These are phyloP conservation scores for Pyrrhosoma nymphula DNA, from an alignment of 2,888 invertebrate genomes.

Conservation along the genomic window DNA sequence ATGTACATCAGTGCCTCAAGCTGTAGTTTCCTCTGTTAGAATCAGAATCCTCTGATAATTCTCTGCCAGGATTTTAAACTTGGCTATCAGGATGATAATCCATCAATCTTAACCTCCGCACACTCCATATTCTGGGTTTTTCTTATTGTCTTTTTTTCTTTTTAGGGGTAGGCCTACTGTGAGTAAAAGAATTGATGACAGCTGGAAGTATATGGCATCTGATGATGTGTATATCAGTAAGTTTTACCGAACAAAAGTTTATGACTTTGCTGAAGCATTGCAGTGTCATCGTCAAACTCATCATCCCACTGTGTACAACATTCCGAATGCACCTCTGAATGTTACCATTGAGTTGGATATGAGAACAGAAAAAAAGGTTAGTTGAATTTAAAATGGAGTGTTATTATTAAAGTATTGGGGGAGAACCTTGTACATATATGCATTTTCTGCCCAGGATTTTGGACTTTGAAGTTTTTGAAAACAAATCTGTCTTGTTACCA, in stretches of 20 bases:
- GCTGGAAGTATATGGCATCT: constrained; percentile 79
- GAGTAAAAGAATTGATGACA: constrained; percentile 80
- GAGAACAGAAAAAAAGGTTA: constrained; percentile 85
- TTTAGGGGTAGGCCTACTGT: constrained; percentile 76
- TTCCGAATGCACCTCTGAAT: constrained; percentile 85
- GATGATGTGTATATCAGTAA: constrained; percentile 84
- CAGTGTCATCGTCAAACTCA: constrained; percentile 89
- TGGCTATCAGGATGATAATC: no score
- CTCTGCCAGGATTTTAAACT: no score
- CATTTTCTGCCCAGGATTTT: no score
- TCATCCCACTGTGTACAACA: constrained; percentile 90
- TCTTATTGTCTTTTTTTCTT: constrained; percentile 68
- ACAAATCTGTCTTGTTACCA: no score
- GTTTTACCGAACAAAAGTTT: constrained; percentile 82
- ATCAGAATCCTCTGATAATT: no score
- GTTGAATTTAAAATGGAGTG: constrained; percentile 24
- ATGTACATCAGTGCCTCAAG: no score
- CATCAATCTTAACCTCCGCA: not conserved
- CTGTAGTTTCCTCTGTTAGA: no score
- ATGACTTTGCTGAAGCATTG: constrained; percentile 88
- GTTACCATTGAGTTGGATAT: constrained; percentile 90
- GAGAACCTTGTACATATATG: no score
- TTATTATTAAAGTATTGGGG: not conserved
- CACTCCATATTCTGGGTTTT: not conserved
- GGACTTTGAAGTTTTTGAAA: no score